Conservation (phyloP, 2,113 vertebrate genomes). For the Pteronura brasiliensis region DNA sequence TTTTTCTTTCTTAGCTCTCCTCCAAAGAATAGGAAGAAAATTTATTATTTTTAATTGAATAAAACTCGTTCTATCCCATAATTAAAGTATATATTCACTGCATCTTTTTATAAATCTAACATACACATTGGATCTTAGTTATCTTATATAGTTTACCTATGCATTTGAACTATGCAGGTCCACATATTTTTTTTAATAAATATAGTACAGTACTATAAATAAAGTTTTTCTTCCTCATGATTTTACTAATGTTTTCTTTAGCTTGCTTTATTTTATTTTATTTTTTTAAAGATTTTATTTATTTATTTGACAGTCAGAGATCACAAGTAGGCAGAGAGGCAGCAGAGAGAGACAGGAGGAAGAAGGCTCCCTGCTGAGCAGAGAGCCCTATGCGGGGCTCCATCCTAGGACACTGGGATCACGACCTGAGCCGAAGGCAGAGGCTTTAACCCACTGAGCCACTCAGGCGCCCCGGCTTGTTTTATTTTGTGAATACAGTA, state of each 20-base stretch:
- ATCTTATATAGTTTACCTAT: not conserved
- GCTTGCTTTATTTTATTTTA: not conserved
- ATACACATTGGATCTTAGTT: not conserved
- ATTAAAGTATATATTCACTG: not conserved
- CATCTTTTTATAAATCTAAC: not conserved
- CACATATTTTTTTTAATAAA: not conserved
- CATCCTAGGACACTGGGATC: no score
- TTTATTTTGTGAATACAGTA: not conserved
- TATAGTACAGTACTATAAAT: not conserved
- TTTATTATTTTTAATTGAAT: not conserved
- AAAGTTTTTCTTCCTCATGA: not conserved
- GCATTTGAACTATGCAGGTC: not conserved
- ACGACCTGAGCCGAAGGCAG: no score
- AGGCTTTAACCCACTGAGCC: no score
- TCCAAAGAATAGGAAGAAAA: not conserved
- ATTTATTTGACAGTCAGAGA: no score
- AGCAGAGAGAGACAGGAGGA: no score
- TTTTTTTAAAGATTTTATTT: no score
- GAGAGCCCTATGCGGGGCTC: no score
- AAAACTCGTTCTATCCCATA: not conserved
- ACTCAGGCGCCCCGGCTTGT: not conserved
- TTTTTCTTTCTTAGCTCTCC: not conserved
- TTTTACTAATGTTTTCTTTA: not conserved
- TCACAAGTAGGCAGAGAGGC: no score
- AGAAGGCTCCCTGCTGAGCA: no score